Conservation (phyloP, 53 echinoderm and acorn worm genomes). For the Holothuria leucospilota region DNA sequence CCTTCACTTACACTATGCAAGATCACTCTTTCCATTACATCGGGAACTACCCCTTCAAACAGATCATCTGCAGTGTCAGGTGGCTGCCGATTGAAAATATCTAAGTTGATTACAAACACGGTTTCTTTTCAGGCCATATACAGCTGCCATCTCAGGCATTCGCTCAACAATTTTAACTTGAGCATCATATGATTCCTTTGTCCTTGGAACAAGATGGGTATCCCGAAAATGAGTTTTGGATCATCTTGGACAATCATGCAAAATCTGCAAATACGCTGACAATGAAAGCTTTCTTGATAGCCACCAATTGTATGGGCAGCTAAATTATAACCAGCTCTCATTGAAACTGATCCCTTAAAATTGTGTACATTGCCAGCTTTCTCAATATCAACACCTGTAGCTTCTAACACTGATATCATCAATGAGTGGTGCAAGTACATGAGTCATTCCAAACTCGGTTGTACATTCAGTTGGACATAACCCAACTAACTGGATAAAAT, state of each 20-base stretch:
- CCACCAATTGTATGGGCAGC: constrained; percentile 36
- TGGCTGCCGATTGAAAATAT: constrained; percentile 16
- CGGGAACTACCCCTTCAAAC: constrained; percentile 21
- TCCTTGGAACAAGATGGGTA: neutral
- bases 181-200: neutral
- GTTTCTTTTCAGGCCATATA: neutral
- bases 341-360: neutral
- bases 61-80: constrained; percentile 27
- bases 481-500: constrained; percentile 11
- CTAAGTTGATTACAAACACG: neutral
- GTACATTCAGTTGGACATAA: constrained; percentile 23
- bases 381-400: too few species aligned
- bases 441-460: neutral
- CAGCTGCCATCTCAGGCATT: neutral
- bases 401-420: neutral
- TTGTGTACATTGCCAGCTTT: neutral
- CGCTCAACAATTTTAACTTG: neutral
- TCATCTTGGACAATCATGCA: neutral
- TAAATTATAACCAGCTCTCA: constrained; percentile 38
- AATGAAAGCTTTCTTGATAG: constrained; percentile 38
- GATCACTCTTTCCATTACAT: constrained; percentile 27
- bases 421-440: neutral
- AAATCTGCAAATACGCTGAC: constrained; percentile 2
- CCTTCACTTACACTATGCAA: constrained; percentile 51
- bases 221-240: neutral